A percentile compares a stretch with the other conserved stretches of the same genome.
Evolutionary conservation across 1,140 invertebrate species (phyloP).

Genomic region (Caenorhabditis latens): DNA sequence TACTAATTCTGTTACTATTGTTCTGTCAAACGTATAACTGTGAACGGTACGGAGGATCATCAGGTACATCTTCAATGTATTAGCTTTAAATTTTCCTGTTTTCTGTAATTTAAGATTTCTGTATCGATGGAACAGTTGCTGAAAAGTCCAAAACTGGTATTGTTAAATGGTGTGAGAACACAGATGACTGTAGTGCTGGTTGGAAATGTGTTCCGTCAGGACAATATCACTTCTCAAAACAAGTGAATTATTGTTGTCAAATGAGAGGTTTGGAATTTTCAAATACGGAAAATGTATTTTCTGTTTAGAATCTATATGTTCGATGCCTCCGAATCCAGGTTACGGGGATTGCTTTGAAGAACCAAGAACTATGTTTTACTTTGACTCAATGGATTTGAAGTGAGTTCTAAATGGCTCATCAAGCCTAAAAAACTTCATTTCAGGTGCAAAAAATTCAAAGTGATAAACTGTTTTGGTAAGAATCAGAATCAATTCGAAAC

Average conservation of each 20-base stretch:
- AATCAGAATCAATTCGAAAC: slow-evolving; percentile 58
- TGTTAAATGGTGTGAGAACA: slow-evolving; percentile 6
- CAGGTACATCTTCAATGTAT: background rate
- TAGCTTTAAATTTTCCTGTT: background rate
- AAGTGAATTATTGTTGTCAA: slow-evolving; percentile 53
- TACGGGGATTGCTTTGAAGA: slow-evolving; percentile 54
- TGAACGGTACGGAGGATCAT: slow-evolving; percentile 3
- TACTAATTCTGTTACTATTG: background rate
- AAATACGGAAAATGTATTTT: background rate
- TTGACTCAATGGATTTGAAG: slow-evolving; percentile 39
- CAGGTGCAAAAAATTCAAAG: slow-evolving; percentile 56
- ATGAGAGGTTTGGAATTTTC: background rate
- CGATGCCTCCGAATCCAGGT: slow-evolving; percentile 52
- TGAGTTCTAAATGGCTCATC: background rate
- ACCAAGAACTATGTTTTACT: slow-evolving; percentile 45
- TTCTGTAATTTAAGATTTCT: background rate
- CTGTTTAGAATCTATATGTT: slow-evolving; percentile 44
- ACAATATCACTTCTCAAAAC: slow-evolving; percentile 37
- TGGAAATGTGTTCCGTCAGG: slow-evolving; percentile 45
- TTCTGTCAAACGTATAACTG: background rate
- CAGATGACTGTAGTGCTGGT: slow-evolving; percentile 43
- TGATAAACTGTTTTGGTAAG: slow-evolving; percentile 18
- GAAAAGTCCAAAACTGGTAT: slow-evolving; percentile 8
- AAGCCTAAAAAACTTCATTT: background rate
- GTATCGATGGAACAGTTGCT: slow-evolving; percentile 35